Evolutionary conservation across 2,888 invertebrate species (phyloP).

Genomic region (Tyria jacobaeae): DNA sequence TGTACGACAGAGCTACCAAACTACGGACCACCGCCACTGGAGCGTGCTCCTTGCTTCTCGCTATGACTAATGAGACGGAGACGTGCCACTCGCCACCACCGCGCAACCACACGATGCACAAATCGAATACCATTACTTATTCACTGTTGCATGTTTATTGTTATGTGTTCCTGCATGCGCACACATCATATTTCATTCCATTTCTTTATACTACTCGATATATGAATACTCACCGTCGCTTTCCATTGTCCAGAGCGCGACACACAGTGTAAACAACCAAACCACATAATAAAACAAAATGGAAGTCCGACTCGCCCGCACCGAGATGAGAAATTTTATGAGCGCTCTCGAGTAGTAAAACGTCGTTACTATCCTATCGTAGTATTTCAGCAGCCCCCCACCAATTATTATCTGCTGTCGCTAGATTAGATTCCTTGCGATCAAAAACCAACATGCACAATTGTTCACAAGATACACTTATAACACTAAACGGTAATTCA

Average conservation of each 20-base stretch:
- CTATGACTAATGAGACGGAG: conserved; percentile 60
- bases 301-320: conserved; percentile 81
- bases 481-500: conserved; percentile 64
- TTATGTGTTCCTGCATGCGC: conserved; percentile 82
- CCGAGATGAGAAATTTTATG: conserved; percentile 81
- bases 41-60: conserved; percentile 36
- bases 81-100: conserved; percentile 58
- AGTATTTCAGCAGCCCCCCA: conserved; percentile 86
- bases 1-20: conserved; percentile 24
- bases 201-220: conserved; percentile 51
- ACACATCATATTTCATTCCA: conserved; percentile 63
- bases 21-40: conserved; percentile 30
- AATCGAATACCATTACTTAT: conserved; percentile 82
- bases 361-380: conserved; percentile 85
- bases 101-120: conserved; percentile 79
- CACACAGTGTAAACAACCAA: conserved; percentile 81
- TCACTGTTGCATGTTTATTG: conserved; percentile 81
- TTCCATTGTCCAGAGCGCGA: conserved; percentile 79
- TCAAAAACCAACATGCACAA: conserved; percentile 71
- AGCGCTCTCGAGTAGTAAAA: conserved; percentile 83
- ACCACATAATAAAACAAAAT: conserved; percentile 86
- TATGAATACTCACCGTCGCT: conserved; percentile 78
- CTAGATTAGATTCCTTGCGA: conserved; percentile 71
- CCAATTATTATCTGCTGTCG: conserved; percentile 80
- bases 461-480: conserved; percentile 61